A percentile compares a stretch with the other conserved stretches of the same genome.
Evolutionary conservation across 2,797 vertebrate genomes (phyloP).

Genomic region (Paratrypauchen microcephalus): DNA sequence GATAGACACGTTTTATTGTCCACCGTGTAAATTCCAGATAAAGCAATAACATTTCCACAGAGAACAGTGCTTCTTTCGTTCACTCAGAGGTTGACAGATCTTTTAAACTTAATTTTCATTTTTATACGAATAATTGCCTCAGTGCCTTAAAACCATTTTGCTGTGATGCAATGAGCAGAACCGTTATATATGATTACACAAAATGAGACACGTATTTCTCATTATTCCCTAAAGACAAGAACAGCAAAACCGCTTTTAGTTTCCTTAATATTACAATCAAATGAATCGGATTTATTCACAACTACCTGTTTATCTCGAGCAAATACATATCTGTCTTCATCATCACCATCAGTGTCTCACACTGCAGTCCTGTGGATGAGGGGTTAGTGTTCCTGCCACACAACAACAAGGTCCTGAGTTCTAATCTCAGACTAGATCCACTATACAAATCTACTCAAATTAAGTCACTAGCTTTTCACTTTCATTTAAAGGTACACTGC

Average conservation of each 20-base stretch:
- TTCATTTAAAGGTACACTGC: too few species aligned
- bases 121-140: neutral
- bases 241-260: neutral
- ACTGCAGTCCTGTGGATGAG: too few species aligned
- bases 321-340: neutral
- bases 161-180: neutral
- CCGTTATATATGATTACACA: neutral
- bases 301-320: neutral
- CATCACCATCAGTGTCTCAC: neutral
- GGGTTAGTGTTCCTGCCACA: too few species aligned
- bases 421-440: too few species aligned
- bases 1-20: too few species aligned
- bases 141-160: neutral
- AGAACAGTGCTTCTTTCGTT: too few species aligned
- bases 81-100: neutral
- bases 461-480: too few species aligned
- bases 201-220: neutral
- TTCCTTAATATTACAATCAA: neutral
- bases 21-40: too few species aligned
- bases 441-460: too few species aligned
- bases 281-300: neutral
- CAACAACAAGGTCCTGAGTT: too few species aligned
- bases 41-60: too few species aligned
- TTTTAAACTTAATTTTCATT: neutral
- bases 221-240: neutral